Conservation (phyloP, 1,140 invertebrate genomes). For the Acyrthosiphon pisum region DNA sequence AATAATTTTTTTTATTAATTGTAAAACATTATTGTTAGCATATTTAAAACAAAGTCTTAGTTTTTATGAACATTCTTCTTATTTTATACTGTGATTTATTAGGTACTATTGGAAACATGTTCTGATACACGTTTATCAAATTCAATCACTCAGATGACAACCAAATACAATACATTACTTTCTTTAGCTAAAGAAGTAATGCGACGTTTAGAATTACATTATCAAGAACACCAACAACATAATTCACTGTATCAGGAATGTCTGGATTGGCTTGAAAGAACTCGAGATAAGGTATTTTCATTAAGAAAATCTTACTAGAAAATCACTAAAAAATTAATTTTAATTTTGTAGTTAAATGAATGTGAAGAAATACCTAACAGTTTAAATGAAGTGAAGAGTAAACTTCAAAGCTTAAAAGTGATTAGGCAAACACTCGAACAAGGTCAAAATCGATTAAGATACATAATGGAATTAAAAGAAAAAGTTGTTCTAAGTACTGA, state of each 20-base stretch:
- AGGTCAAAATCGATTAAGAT: constrained; percentile 88
- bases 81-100: constrained; percentile 58
- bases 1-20: not conserved
- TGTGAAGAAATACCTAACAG: constrained; percentile 79
- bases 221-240: constrained; percentile 87
- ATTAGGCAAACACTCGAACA: constrained; percentile 86
- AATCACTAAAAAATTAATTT: not conserved
- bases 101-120: constrained; percentile 84
- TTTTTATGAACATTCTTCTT: not conserved
- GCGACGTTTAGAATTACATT: constrained; percentile 86
- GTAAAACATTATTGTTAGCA: not conserved
- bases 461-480: constrained; percentile 89
- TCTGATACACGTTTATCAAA: constrained; percentile 93
- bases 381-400: constrained; percentile 81
- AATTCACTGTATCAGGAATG: constrained; percentile 89
- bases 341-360: constrained; percentile 67
- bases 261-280: constrained; percentile 88
- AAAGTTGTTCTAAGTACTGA: constrained; percentile 92
- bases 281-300: constrained; percentile 73
- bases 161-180: constrained; percentile 91
- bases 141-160: constrained; percentile 90
- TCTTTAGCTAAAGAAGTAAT: constrained; percentile 92
- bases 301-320: too few relatives aligned
- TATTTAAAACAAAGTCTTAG: not conserved
- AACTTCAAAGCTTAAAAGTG: constrained; percentile 82